phyloP scores from a whole-genome alignment of 2,113 vertebrate genomes.

The Larimichthys crocea region DNA sequence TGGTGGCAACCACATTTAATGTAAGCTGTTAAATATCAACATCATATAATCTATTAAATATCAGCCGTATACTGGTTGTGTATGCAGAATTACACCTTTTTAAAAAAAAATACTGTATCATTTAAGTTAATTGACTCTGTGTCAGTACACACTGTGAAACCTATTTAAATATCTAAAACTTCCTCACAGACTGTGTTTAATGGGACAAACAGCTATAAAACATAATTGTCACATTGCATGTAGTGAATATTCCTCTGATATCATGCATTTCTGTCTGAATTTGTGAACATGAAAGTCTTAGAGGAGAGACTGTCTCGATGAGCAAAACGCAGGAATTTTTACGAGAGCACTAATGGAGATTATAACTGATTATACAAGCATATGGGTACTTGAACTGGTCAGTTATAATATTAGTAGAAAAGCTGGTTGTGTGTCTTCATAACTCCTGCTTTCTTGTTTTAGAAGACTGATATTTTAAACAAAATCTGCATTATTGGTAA shows the following conservation, averaged over 20 bases:
- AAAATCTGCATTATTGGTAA: background rate
- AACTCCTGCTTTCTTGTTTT: background rate
- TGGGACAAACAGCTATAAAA: conserved; percentile 4
- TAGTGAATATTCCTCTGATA: conserved; percentile 25
- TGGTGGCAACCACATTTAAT: conserved; percentile 8
- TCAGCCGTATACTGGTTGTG: conserved; percentile 11
- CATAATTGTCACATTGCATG: conserved; percentile 18
- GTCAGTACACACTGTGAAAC: conserved; percentile 23
- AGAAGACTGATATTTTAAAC: background rate
- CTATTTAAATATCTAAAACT: conserved; percentile 14
- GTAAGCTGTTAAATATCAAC: conserved; percentile 27
- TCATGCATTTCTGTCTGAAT: conserved; percentile 2
- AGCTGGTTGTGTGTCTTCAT: background rate
- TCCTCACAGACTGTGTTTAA: conserved; percentile 21
- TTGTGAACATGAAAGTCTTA: conserved; percentile 14
- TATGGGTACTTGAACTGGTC: background rate
- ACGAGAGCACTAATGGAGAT: background rate
- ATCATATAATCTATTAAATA: conserved; percentile 14
- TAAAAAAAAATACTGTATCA: conserved; percentile 33
- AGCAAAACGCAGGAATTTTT: conserved; percentile 24
- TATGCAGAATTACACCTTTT: conserved; percentile 19
- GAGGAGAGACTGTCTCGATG: background rate
- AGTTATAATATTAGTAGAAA: background rate
- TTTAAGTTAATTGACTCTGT: conserved; percentile 37
- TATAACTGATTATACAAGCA: conserved; percentile 2